phyloP scores from a whole-genome alignment of 1,140 invertebrate species.

The Coptotermes formosanus region DNA sequence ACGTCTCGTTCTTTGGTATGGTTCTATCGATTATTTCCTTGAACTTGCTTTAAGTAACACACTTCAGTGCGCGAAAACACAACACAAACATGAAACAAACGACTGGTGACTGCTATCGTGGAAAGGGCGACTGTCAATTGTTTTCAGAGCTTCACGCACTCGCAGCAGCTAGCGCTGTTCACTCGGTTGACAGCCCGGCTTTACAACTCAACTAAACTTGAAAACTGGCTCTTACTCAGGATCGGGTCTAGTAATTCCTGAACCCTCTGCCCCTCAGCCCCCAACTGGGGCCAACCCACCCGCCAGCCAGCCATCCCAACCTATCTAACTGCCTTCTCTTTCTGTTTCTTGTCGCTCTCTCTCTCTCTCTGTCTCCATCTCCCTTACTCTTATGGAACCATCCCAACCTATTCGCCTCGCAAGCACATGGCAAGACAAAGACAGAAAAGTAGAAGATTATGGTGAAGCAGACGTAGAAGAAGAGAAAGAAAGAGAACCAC shows the following conservation, averaged over 20 bases:
- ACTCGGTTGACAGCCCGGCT: conserved; percentile 26
- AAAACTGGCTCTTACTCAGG: conserved; percentile 22
- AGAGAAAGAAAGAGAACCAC: conserved; percentile 2
- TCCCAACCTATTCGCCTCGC: neutral
- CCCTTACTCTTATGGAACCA: neutral
- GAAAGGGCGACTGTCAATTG: neutral
- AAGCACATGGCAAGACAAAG: neutral
- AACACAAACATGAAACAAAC: neutral
- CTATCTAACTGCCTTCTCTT: neutral
- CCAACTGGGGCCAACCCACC: neutral
- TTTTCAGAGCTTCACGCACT: neutral
- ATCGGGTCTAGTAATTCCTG: conserved; percentile 17
- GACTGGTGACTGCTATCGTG: neutral
- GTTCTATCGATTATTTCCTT: neutral
- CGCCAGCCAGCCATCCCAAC: neutral
- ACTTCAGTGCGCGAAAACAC: neutral
- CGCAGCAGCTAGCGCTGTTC: neutral
- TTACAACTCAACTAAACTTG: conserved; percentile 33
- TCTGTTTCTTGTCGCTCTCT: neutral
- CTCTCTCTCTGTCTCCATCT: neutral
- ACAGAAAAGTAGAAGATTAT: neutral
- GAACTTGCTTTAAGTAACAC: neutral
- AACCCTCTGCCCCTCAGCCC: neutral
- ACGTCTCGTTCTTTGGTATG: neutral
- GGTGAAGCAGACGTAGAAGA: neutral